Base-by-base conservation (phyloP, 2,113 vertebrate species). In the Odontophorus gujanensis region DNA sequence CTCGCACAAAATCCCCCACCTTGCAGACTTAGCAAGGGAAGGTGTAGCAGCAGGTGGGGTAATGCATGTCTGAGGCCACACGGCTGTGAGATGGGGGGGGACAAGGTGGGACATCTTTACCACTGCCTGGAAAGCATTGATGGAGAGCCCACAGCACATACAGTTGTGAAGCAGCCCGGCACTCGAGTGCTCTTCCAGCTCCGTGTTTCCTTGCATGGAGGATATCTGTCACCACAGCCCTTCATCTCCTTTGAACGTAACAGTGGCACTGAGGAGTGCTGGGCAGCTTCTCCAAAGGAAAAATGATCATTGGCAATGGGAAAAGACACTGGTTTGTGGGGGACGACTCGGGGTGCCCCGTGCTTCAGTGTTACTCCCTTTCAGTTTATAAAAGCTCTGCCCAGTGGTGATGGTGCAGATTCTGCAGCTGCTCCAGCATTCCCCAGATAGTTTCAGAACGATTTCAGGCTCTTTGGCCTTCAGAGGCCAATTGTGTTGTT, bases 391-490 rank as follows among this genome's bases (percentile, higher is more conserved):
- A 48, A 85, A 84, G 25, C 38, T 21, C 30, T 50, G 34, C 12
- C 30, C 38, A 11, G 74, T 9, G 21, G 36, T 2, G 5, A 4
- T 1, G 42, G n/a, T 50, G 85, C 24, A 30, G 34, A 30, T 58
- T 79, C 71, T 66, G 83, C 95, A 81, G 94, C 96, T 95, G 89
- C 84, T 38, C 30, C 0, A 0, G 75, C 95, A 91, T 97, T 96
- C 97, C 93, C 75, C 0, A 3, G 42, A 69, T 92, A 51, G 65
- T 90, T 97, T 85, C 71, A 36, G 18, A 48, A 47, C 97, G 93
- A 96, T 83, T 91, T 93, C 96, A 95, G 87, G 7, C 88, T 76
- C 68, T 93, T 95, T 81, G 13, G 22, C 76, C 62, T 76, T 34
- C 45, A 2, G 7, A 87, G 84, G n/a, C 78, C 74, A 43, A 26